Conservation (phyloP, 2,113 vertebrate species). For the Amphiprion ocellaris region DNA sequence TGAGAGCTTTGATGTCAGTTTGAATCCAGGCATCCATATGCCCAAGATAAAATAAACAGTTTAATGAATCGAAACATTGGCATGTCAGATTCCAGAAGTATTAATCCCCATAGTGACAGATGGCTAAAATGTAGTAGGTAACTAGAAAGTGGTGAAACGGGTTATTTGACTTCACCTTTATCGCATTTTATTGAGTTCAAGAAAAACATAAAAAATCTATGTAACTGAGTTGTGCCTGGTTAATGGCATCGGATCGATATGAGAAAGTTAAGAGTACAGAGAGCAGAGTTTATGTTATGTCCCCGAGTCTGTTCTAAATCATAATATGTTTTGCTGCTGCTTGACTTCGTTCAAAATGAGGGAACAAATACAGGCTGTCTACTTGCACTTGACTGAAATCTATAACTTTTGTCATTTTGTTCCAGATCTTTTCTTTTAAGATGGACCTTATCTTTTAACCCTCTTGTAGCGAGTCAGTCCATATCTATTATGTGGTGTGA, state of each 20-base stretch:
- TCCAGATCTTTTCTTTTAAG: not conserved
- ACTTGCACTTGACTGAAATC: not conserved
- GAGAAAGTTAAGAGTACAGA: not conserved
- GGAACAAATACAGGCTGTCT: not conserved
- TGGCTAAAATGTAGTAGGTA: not conserved
- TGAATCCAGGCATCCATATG: constrained; percentile 27
- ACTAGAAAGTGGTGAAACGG: not conserved
- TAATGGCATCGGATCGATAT: constrained; percentile 28
- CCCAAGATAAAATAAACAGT: constrained; percentile 19
- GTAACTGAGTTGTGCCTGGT: not conserved
- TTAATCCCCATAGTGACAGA: not conserved
- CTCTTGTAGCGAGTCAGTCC: not conserved
- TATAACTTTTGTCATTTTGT: not conserved
- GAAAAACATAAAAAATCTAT: not conserved
- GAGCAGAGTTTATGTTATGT: not conserved
- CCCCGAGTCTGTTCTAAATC: not conserved
- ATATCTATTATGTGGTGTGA: not conserved
- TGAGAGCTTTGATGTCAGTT: constrained; percentile 48
- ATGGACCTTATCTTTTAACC: too few relatives aligned
- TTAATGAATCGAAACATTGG: not conserved
- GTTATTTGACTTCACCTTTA: constrained; percentile 28
- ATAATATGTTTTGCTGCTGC: not conserved
- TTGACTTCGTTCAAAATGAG: not conserved
- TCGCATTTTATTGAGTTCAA: not conserved
- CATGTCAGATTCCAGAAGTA: constrained; percentile 9